These are phyloP conservation scores for Pyrocoelia pectoralis DNA, from an alignment of 2,888 invertebrate species.

Conservation along the genomic window DNA sequence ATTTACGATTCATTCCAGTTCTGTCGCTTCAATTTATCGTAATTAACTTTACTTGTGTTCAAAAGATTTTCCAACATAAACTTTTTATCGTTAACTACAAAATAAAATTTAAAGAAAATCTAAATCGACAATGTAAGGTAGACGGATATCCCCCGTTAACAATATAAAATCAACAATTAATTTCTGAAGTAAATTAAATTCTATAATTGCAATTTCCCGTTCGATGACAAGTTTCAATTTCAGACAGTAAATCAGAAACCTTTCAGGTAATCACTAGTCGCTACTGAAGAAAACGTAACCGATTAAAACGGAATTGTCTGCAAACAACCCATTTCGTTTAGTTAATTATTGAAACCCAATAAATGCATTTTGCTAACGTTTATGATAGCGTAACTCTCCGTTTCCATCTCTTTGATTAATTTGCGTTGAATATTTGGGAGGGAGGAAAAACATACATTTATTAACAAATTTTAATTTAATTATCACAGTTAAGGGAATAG, in stretches of 20 bases:
- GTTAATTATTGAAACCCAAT: constrained; percentile 55
- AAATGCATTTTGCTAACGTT: constrained; percentile 16
- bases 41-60: too few relatives aligned
- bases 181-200: constrained; percentile 52
- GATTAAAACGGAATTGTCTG: constrained; percentile 53
- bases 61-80: too few relatives aligned
- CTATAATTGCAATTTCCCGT: constrained; percentile 35
- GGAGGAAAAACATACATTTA: too few relatives aligned
- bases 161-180: constrained; percentile 45
- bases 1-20: background rate
- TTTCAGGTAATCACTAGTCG: constrained; percentile 55
- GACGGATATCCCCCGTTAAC: constrained; percentile 8
- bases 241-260: constrained; percentile 53
- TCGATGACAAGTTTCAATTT: constrained; percentile 54
- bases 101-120: too few relatives aligned
- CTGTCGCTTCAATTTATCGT: too few relatives aligned
- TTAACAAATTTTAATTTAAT: background rate
- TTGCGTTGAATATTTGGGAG: background rate
- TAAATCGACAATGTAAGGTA: too few relatives aligned
- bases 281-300: constrained; percentile 53
- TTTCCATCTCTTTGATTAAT: background rate
- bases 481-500: constrained; percentile 29
- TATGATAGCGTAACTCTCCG: too few relatives aligned
- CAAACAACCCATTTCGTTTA: constrained; percentile 53
- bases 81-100: too few relatives aligned